Evolutionary conservation across 2,113 vertebrate genomes (phyloP), one percentile per base, ranked within the genome.

Genomic region (Mellivora capensis): DNA sequence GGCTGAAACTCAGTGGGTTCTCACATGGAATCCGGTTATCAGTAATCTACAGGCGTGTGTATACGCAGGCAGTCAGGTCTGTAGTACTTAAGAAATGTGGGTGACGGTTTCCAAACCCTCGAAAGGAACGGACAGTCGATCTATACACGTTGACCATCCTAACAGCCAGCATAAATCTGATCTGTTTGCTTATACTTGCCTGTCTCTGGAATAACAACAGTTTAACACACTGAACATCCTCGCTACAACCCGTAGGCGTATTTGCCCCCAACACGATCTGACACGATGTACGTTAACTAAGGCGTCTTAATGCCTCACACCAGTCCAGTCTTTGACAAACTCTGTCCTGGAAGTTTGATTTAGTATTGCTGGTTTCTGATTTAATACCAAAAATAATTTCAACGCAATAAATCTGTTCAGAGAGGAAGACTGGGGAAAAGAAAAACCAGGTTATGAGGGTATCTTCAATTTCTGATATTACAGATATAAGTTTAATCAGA

Each of bases 361-460:
- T 96, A 97, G 80, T 93, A 95, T 97, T 97, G 20, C 93, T 94
- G 93, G 81, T 91, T 94, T 98, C 89, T 97, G 91, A 96, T 97
- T 98, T 97, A 96, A 97, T 90, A 89, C n/a, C 83, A 91, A 94
- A 97, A 98, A 88, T 91, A 94, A 98, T 97, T 96, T 83, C 59
- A 97, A 94, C 17, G 61, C 93, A 98, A 95, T 94, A 98, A 97
- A 98, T 98, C 96, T 96, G 77, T 98, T 98, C 96, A 96, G 89
- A 97, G 95, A 96, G 90, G 86, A 98, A 97, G 88, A 84, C 77
- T 97, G 97, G 94, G 93, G 17, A 49, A 52, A 98, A 97, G 97
- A 95, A 98, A 87, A 97, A 62, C 96, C 69, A 69, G 39, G 69
- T 86, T 97, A 94, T 97, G 84, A 97, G 82, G 97, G 96, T 12